Base-by-base conservation (phyloP, 1,140 invertebrate genomes). In the Yoshiicerus persimilis region DNA sequence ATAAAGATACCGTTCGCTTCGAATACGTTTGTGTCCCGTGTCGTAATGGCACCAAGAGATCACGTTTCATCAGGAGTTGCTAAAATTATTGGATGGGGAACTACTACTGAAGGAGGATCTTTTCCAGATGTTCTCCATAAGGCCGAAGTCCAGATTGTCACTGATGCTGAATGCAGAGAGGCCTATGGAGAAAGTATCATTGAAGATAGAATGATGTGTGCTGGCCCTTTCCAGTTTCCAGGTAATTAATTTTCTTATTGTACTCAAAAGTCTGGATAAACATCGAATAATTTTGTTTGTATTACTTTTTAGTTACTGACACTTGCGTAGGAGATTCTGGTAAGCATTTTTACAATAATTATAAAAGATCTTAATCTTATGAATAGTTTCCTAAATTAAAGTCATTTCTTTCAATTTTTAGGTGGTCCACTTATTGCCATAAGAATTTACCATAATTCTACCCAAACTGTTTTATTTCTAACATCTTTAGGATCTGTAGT, bases 141-240 rank as follows among this genome's bases (percentile, higher is more conserved):
- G 64, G 86, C 34, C 4, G 25, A 70, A 25, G 27, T 87, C 20
- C 62, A 64, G 1, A 47, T 87, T 47, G 36, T 87, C 5, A 41
- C 34, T 6, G 86, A 87, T 47, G 64, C 20, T 38, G 36, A 4
- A n/a, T 87, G 86, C 30, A 47, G 64, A 32, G 20, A 38, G 41
- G 62, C 86, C 4, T 87, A 77, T 30, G 47, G 39, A 39, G 62
- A n/a, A 11, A 36, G 11, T 27, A 34, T 25, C 16, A 25, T 86
- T n/a, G 62, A 62, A 34, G 84, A 66, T 36, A 62, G 11, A 10
- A 86, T 86, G 84, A 66, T 86, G 10, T 86, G 84, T 38, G 84
- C 84, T 66, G 84, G 56, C 0, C 0, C 9, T 1, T 6, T 25
- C 13, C 1, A 27, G 0, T n/a, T 32, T 34, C 32, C 32, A 32